Evolutionary conservation across 1,140 invertebrate species (phyloP).

Genomic region (Mycetomoellerius zeteki): DNA sequence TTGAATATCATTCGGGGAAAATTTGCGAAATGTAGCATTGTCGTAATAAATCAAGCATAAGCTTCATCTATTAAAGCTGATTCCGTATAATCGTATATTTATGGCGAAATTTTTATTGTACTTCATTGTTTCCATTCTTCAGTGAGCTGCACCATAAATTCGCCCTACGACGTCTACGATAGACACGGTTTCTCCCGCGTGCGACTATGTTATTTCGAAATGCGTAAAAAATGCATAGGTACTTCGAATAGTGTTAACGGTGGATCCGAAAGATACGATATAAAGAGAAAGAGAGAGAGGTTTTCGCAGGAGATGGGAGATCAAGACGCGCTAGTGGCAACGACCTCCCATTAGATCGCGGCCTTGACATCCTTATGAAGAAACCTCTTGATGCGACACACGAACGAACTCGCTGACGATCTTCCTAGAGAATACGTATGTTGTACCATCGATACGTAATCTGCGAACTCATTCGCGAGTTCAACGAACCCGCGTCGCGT

Average conservation of each 20-base stretch:
- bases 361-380: constrained; percentile 83
- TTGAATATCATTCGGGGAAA: neutral
- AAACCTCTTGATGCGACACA: constrained; percentile 77
- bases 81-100: neutral
- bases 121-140: neutral
- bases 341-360: constrained; percentile 83
- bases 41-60: neutral
- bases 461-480: constrained; percentile 54
- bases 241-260: constrained; percentile 31
- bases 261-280: constrained; percentile 33
- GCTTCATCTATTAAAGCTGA: neutral
- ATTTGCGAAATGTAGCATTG: neutral
- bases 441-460: constrained; percentile 32
- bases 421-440: constrained; percentile 48
- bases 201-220: constrained; percentile 34
- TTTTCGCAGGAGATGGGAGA: constrained; percentile 6
- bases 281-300: constrained; percentile 24
- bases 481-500: constrained; percentile 51
- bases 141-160: neutral
- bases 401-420: constrained; percentile 56
- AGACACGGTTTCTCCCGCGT: neutral
- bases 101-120: neutral
- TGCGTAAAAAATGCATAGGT: constrained; percentile 34
- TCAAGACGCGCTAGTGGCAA: constrained; percentile 68
- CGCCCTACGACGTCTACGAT: neutral